Percentiles rank a stretch among this genome's conserved stretches.
phyloP scores from a whole-genome alignment of 1,140 invertebrate species.

The Acromyrmex charruanus region DNA sequence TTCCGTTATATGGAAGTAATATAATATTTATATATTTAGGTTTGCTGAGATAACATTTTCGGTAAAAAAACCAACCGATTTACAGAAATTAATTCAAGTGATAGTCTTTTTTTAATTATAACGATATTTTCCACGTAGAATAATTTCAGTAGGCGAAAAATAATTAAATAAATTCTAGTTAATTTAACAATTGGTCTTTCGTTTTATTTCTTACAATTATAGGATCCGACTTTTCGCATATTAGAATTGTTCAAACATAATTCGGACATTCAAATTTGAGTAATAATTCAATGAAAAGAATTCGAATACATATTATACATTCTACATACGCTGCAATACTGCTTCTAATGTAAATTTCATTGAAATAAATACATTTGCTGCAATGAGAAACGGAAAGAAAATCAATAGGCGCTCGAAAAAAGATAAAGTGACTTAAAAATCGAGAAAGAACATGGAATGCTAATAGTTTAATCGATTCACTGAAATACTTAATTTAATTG shows the following conservation, averaged over 20 bases:
- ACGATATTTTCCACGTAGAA: background rate
- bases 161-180: background rate
- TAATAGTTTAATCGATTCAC: too few species aligned
- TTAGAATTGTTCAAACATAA: background rate
- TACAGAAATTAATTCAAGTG: background rate
- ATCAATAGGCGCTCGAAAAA: too few species aligned
- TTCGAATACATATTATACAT: background rate
- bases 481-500: background rate
- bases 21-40: too few species aligned
- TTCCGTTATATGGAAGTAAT: too few species aligned
- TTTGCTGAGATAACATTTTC: background rate
- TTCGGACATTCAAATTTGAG: background rate
- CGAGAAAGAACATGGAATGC: too few species aligned
- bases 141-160: background rate
- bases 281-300: background rate
- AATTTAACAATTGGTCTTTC: background rate
- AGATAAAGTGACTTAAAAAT: too few species aligned
- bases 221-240: background rate
- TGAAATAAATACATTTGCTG: too few species aligned
- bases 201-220: background rate
- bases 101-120: background rate
- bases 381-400: too few species aligned
- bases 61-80: background rate
- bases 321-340: background rate
- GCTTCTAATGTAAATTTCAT: background rate